Percentiles rank a stretch among this genome's conserved stretches.
These are phyloP conservation scores for Amiota minor DNA, from an alignment of 2,888 invertebrate genomes.

Conservation along the genomic window DNA sequence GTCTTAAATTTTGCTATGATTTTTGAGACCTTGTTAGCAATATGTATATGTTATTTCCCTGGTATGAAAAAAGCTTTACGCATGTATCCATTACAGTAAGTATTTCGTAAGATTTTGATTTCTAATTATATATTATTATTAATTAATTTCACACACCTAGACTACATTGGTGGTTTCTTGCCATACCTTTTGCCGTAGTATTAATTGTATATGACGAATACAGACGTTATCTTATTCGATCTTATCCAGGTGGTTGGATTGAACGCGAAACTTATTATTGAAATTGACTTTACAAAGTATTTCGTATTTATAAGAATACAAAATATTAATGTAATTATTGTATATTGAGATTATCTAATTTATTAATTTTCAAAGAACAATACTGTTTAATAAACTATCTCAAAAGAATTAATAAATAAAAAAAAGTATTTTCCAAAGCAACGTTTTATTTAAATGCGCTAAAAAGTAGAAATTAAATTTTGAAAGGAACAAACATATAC, in stretches of 20 bases:
- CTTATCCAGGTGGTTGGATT: constrained; percentile 78
- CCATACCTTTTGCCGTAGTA: constrained; percentile 80
- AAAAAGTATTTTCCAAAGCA: too few species aligned
- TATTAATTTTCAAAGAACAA: too few species aligned
- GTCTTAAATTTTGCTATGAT: constrained; percentile 80
- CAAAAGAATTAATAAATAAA: too few species aligned
- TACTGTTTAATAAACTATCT: too few species aligned
- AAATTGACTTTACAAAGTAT: background rate
- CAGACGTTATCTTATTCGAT: constrained; percentile 80
- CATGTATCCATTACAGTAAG: constrained; percentile 73
- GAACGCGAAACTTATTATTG: constrained; percentile 70
- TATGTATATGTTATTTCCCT: constrained; percentile 80
- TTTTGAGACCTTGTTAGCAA: constrained; percentile 79
- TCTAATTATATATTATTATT: constrained; percentile 60
- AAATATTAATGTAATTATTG: too few species aligned
- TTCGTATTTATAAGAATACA: too few species aligned
- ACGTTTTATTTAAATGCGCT: too few species aligned
- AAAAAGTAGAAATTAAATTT: too few species aligned
- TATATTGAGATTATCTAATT: too few species aligned
- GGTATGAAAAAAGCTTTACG: constrained; percentile 78
- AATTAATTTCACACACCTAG: constrained; percentile 11
- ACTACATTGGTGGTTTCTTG: constrained; percentile 81
- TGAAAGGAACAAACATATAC: too few species aligned
- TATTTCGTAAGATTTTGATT: constrained; percentile 74
- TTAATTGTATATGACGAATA: constrained; percentile 84